Base-by-base conservation (phyloP, 2,888 invertebrate species). In the Agriopis aurantiaria region DNA sequence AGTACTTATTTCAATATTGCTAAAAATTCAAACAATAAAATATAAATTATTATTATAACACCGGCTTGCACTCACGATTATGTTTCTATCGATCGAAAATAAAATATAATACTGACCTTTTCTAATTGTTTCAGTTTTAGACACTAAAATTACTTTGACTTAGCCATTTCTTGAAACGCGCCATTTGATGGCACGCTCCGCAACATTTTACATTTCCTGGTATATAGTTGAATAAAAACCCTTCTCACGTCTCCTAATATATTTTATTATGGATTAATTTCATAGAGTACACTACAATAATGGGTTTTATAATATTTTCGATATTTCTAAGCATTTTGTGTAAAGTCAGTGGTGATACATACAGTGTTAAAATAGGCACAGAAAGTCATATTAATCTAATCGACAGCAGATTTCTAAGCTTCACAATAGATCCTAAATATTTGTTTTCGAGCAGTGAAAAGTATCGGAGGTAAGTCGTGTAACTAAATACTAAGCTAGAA, bases 361-460 rank as follows among this genome's bases (percentile, higher is more conserved):
- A 95, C 40, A 87, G 87, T 63, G 94, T 96, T 65, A 95, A 94
- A 76, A 89, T 97, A 51, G 95, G 95, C 72, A 95, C 95, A 0
- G 96, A 96, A 75, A 95, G 95, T 72, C 95, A 96, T 40, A 87
- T 96, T 8, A 95, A 97, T 77, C 84, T 95, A 69, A 96, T 97
- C 2, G 96, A 96, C 80, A 96, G 95, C 62, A 95, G 95, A 80
- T 97, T 97, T 85, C 87, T 97, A 12, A 97, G 97, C 87, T 95
- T 97, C 74, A 96, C 96, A 0, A 90, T 97, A 8, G 96, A 97
- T 81, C 97, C 97, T 0, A 95, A 95, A 63, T 94, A 96, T 81
- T 84, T 97, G 69, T 95, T 93, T 81, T 83, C 88, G 0, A 87
- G 83, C 41, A 86, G 83, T 71, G 88, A 89, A 3, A 88, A 88